Conservation (phyloP, 2,797 vertebrate genomes). For the Pipistrellus nathusii region DNA sequence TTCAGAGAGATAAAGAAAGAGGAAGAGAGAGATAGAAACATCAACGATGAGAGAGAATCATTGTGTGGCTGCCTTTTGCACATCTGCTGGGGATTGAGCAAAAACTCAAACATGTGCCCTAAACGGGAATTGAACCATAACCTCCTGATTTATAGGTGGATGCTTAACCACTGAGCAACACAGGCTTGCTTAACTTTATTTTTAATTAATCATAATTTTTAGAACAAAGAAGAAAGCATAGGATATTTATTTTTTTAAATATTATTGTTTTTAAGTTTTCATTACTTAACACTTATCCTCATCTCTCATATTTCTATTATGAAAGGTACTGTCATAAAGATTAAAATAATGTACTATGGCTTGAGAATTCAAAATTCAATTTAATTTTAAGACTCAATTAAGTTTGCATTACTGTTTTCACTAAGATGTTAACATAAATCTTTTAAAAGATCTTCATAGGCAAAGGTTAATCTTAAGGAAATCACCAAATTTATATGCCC, state of each 20-base stretch:
- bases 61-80: too few species aligned
- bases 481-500: background rate
- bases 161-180: too few species aligned
- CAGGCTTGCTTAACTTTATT: background rate
- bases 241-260: background rate
- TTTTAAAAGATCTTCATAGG: background rate
- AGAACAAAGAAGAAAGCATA: background rate
- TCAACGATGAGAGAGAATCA: too few species aligned
- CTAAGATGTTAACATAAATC: background rate
- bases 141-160: too few species aligned
- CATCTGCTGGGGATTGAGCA: too few species aligned
- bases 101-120: too few species aligned
- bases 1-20: too few species aligned
- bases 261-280: background rate
- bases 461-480: conserved; percentile 32
- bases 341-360: background rate
- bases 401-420: conserved; percentile 25
- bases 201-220: conserved; percentile 9
- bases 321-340: background rate
- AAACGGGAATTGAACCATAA: too few species aligned
- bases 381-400: background rate
- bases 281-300: background rate
- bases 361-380: conserved; percentile 32
- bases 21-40: too few species aligned
- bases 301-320: background rate